Percentiles rank a stretch among this genome's conserved stretches.
These are phyloP conservation scores for Drosophila silvestris DNA, from an alignment of 2,888 invertebrate species.

Conservation along the genomic window DNA sequence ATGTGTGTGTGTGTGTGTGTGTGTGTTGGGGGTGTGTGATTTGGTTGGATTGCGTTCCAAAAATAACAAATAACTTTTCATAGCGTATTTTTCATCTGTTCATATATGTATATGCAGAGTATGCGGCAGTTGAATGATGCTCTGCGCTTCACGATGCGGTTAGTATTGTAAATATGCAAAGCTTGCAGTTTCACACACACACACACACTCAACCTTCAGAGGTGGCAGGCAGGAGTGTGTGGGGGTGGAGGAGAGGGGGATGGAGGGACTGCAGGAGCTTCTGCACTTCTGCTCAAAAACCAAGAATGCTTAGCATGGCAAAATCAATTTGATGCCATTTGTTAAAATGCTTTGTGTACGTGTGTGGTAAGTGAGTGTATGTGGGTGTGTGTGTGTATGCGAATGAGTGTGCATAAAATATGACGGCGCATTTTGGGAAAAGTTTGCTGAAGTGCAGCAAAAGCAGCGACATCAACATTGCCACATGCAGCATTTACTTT, in stretches of 20 bases:
- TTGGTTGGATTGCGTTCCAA: neutral
- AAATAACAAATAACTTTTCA: neutral
- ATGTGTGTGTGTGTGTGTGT: neutral
- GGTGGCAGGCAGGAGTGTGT: neutral
- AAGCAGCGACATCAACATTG: slow-evolving; percentile 44
- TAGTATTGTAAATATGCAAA: slow-evolving; percentile 60
- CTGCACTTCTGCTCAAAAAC: slow-evolving; percentile 47
- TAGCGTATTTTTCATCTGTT: neutral
- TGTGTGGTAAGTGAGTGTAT: slow-evolving; percentile 1
- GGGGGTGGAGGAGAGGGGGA: neutral
- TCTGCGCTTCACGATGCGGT: slow-evolving; percentile 15
- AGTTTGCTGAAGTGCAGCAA: slow-evolving; percentile 43
- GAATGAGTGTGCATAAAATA: slow-evolving; percentile 58
- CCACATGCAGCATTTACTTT: slow-evolving; percentile 48
- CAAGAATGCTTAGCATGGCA: slow-evolving; percentile 70
- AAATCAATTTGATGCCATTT: slow-evolving; percentile 79
- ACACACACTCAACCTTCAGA: slow-evolving; percentile 4
- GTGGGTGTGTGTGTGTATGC: slow-evolving; percentile 13
- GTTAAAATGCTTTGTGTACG: slow-evolving; percentile 63
- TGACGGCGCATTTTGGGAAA: slow-evolving; percentile 56
- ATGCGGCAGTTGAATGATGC: slow-evolving; percentile 19
- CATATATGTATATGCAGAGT: neutral
- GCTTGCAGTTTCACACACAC: slow-evolving; percentile 26
- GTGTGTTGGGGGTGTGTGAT: neutral
- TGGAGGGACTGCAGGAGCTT: neutral